Base-by-base conservation (phyloP, 2,113 vertebrate genomes). In the Lepus timidus region DNA sequence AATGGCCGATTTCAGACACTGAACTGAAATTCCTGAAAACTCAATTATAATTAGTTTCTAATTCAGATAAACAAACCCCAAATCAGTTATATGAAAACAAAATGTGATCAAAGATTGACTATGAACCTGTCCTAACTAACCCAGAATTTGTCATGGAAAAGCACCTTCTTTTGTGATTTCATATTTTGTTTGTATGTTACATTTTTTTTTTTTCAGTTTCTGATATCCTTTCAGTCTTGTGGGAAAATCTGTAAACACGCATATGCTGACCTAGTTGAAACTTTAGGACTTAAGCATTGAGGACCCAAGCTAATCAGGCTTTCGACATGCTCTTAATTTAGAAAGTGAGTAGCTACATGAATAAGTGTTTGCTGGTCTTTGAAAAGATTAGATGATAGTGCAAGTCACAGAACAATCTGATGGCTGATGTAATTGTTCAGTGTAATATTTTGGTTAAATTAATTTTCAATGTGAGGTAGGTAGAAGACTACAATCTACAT, bases 1-100 rank as follows among this genome's bases (percentile, higher is more conserved):
- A 29, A 36, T 29, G 65, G 44, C 20, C 39, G 7, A 51, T 83
- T 84, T 39, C 49, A 78, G 25, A 29, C 68, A 58, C 0, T 73
- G 17, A 82, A 79, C 9, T 39, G 2, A 33, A 75, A 81, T 78
- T 4, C 5, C 29, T 86, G 25, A 39, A 36, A 89, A 81, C 27
- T 61, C 44, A 62, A 31, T n/a, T 89, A 86, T 74, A 85, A 94
- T 74, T 44, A 74, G 10, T 71, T 92, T 95, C 9, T 90, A 79
- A 88, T 86, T 90, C 52, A 61, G 17, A 27, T 65, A 75, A 92
- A 62, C 7, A 71, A n/a, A 94, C 65, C 3, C 17, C 49, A 79
- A 89, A 52, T 94, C 10, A 75, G 65, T 80, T 85, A 65, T 58
- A 62, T 95, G 68, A 36, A 51, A 83, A 36, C 8, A 65, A 95